Evolutionary conservation across 2,113 vertebrate genomes (phyloP).

Genomic region (Bujurquina vittata): DNA sequence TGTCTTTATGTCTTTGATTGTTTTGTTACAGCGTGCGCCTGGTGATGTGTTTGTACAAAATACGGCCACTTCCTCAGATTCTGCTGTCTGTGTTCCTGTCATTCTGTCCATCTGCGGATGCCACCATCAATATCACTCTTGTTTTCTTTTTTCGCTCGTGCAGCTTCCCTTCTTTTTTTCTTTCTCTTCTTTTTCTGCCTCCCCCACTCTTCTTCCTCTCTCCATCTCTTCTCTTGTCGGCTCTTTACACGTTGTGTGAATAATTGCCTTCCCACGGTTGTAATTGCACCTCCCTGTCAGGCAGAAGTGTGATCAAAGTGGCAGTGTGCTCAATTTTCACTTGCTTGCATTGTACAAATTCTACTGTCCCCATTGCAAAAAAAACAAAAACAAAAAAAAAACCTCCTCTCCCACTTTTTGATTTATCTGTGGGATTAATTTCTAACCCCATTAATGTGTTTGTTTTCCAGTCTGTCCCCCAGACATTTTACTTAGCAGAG

Average conservation of each 20-base stretch:
- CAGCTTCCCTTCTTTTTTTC: conserved; percentile 49
- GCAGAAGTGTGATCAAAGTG: conserved; percentile 81
- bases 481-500: conserved; percentile 27
- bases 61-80: conserved; percentile 76
- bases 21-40: conserved; percentile 55
- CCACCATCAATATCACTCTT: conserved; percentile 57
- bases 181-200: conserved; percentile 18
- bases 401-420: background rate
- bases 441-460: conserved; percentile 53
- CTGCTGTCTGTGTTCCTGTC: conserved; percentile 61
- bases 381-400: conserved; percentile 13
- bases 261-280: conserved; percentile 77
- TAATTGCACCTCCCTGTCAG: conserved; percentile 79
- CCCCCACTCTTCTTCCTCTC: conserved; percentile 23
- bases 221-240: conserved; percentile 51
- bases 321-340: conserved; percentile 72
- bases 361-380: conserved; percentile 48
- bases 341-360: conserved; percentile 70
- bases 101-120: conserved; percentile 65
- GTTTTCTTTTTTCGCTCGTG: conserved; percentile 63
- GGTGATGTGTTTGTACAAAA: conserved; percentile 49
- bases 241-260: conserved; percentile 75
- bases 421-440: conserved; percentile 66
- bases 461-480: conserved; percentile 32
- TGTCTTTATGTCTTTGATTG: conserved; percentile 52